These are phyloP conservation scores for Pyrochroa serraticornis DNA, from an alignment of 2,888 invertebrate species.

Conservation along the genomic window DNA sequence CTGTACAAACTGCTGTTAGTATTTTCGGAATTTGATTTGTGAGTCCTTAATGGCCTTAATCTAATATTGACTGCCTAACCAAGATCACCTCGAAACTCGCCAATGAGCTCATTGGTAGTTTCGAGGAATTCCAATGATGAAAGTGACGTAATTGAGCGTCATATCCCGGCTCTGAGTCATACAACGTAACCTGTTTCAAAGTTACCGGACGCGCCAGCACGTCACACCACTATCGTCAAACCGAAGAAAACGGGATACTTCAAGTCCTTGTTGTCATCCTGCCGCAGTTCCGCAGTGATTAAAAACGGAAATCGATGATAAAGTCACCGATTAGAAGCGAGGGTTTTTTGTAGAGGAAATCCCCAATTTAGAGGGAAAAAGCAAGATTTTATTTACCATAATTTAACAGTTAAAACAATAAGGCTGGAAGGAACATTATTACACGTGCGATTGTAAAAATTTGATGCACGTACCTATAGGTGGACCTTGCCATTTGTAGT, in stretches of 20 bases:
- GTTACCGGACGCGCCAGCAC: conserved; percentile 13
- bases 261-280: no score
- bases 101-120: conserved; percentile 28
- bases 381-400: no score
- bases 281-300: no score
- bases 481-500: conserved; percentile 15
- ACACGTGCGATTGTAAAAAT: neutral
- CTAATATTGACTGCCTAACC: neutral
- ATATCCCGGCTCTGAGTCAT: conserved; percentile 30
- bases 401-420: no score
- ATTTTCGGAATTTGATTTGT: no score
- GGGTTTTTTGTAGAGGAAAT: no score
- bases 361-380: no score
- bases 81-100: conserved; percentile 10
- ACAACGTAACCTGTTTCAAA: conserved; percentile 20
- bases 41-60: no score
- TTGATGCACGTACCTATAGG: neutral
- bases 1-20: no score
- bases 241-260: neutral
- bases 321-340: no score
- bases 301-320: no score
- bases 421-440: no score
- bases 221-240: conserved; percentile 16
- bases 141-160: conserved; percentile 33
- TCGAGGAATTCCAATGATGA: conserved; percentile 36